phyloP scores from a whole-genome alignment of 1,140 invertebrate species.

The Caenorhabditis elegans region DNA sequence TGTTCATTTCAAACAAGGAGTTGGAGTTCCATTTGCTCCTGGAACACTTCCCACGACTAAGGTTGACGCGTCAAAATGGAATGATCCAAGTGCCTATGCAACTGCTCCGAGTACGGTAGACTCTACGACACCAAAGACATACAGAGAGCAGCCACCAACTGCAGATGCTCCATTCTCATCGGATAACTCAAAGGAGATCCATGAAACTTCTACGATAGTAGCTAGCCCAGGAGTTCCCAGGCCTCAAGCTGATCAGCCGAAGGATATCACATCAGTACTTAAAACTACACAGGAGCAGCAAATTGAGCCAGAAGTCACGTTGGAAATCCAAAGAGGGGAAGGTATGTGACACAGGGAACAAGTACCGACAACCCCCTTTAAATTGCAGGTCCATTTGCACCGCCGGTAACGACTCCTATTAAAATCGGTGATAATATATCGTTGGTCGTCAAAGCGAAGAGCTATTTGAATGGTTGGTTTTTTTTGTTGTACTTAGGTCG shows the following conservation, averaged over 20 bases:
- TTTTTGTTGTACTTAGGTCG: not conserved
- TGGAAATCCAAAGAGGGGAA: slow-evolving; percentile 50
- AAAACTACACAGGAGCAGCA: slow-evolving; percentile 14
- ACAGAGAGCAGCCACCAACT: slow-evolving; percentile 16
- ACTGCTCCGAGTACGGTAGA: not conserved
- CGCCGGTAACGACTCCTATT: slow-evolving; percentile 51
- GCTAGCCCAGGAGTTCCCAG: not conserved
- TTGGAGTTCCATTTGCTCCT: slow-evolving; percentile 9
- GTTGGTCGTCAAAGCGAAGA: slow-evolving; percentile 53
- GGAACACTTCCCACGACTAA: not conserved
- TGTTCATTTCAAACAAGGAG: slow-evolving; percentile 27
- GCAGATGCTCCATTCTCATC: slow-evolving; percentile 5
- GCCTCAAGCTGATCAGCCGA: not conserved
- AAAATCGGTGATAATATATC: slow-evolving; percentile 60
- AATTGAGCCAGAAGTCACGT: slow-evolving; percentile 37
- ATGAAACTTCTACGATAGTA: not conserved
- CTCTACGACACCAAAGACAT: not conserved
- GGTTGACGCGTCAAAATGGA: not conserved
- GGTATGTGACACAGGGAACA: not conserved
- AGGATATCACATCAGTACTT: not conserved
- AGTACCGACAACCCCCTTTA: too few relatives aligned
- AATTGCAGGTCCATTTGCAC: slow-evolving; percentile 37
- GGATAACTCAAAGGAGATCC: not conserved
- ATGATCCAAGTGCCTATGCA: slow-evolving; percentile 1
- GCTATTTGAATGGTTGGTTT: slow-evolving; percentile 48